Evolutionary conservation across 2,113 vertebrate genomes (phyloP).

Genomic region (Ciconia maguari): DNA sequence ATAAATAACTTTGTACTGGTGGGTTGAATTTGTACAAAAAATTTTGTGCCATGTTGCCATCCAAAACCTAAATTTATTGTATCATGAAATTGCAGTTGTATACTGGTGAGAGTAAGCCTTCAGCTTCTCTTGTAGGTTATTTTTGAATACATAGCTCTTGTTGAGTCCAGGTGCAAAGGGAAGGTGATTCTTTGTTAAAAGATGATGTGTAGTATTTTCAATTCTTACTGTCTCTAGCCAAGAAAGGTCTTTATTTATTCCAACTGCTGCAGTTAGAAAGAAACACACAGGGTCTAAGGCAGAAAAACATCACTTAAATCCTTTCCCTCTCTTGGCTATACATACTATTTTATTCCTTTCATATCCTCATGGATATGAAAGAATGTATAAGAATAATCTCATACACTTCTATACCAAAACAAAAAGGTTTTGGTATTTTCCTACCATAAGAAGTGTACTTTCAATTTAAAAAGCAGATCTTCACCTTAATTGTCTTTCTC

Average conservation of each 20-base stretch:
- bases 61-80: not conserved
- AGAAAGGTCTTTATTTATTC: not conserved
- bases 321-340: not conserved
- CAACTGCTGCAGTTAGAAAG: not conserved
- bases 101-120: not conserved
- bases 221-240: not conserved
- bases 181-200: not conserved
- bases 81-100: not conserved
- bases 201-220: not conserved
- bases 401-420: not conserved
- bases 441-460: not conserved
- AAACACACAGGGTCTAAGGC: not conserved
- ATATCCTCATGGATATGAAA: not conserved
- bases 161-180: not conserved
- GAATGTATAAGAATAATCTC: slow-evolving; percentile 1
- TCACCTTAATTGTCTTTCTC: not conserved
- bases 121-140: not conserved
- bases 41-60: not conserved
- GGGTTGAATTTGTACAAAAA: not conserved
- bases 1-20: not conserved
- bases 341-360: not conserved
- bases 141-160: not conserved
- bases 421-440: not conserved
- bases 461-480: slow-evolving; percentile 15
- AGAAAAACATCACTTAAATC: not conserved